Evolutionary conservation across 92 coral and sea anemone species (phyloP).

Genomic region (Umimayanthus kanabou): DNA sequence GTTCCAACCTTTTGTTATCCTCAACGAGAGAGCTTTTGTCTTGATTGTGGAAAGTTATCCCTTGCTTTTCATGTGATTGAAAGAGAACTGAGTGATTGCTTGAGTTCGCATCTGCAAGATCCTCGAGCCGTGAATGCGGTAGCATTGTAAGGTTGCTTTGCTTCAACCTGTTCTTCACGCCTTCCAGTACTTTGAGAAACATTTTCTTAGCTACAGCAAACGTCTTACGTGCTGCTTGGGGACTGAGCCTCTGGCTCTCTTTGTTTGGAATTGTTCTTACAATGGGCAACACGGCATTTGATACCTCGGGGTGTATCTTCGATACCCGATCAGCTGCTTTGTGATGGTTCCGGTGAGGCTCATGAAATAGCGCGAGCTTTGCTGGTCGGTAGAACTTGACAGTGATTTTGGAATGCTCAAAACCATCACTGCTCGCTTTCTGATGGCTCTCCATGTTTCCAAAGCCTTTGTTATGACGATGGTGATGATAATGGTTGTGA

Average conservation of each 20-base stretch:
- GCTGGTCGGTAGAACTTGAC: conserved; percentile 39
- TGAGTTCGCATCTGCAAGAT: background rate
- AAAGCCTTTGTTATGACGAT: background rate
- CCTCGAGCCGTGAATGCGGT: background rate
- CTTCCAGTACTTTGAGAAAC: conserved; percentile 32
- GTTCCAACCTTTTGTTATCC: background rate
- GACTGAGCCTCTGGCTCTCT: background rate
- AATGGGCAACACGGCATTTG: conserved; percentile 28
- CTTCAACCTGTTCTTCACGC: conserved; percentile 3
- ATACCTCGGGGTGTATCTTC: background rate
- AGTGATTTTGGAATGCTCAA: conserved; percentile 30
- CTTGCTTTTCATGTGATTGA: background rate
- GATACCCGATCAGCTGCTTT: background rate
- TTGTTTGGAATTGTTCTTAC: conserved; percentile 10
- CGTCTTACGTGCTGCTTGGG: conserved; percentile 17
- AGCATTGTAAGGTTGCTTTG: background rate
- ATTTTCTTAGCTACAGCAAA: conserved; percentile 35
- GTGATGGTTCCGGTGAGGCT: background rate
- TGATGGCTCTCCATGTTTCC: background rate
- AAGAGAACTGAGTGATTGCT: conserved; percentile 1
- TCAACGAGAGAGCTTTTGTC: background rate
- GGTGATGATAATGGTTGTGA: background rate
- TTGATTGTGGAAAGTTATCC: conserved; percentile 5
- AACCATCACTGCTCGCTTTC: background rate
- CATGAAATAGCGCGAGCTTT: background rate